Evolutionary conservation across 2,888 invertebrate genomes (phyloP).

Genomic region (Tenthredo scrophulariae): DNA sequence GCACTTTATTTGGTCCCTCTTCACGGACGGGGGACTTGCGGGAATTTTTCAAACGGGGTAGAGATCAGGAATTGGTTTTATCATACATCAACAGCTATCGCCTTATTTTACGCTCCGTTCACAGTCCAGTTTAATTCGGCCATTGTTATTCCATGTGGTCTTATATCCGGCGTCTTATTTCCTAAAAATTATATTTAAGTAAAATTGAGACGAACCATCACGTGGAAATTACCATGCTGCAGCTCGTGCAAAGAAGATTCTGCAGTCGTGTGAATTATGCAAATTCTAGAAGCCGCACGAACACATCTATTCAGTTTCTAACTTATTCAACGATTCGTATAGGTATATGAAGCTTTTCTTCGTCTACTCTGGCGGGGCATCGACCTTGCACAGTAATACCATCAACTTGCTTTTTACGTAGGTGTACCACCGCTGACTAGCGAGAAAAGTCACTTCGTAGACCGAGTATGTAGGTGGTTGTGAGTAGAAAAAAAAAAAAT

Average conservation of each 20-base stretch:
- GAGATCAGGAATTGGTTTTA: not conserved
- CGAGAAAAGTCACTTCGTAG: not conserved
- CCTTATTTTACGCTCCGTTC: not conserved
- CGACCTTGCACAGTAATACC: constrained; percentile 5
- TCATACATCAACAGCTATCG: not conserved
- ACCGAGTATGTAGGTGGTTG: not conserved
- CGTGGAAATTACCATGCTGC: not conserved
- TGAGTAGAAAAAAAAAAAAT: too few species aligned
- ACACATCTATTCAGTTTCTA: not conserved
- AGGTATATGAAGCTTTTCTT: not conserved
- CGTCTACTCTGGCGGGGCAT: not conserved
- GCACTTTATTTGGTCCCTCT: constrained; percentile 7
- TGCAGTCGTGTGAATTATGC: constrained; percentile 13
- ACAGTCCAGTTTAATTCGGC: not conserved
- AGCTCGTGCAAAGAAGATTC: not conserved
- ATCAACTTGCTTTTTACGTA: not conserved
- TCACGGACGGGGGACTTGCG: not conserved
- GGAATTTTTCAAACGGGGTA: not conserved
- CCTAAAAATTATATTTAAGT: not conserved
- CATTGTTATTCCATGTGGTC: not conserved
- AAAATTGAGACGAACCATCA: not conserved
- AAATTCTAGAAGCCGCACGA: not conserved
- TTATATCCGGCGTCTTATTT: not conserved
- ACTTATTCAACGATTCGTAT: constrained; percentile 26
- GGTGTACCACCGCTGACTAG: not conserved